A percentile compares a stretch with the other conserved stretches of the same genome.
Evolutionary conservation across 2,113 vertebrate species (phyloP).

Genomic region (Nyctibius bracteatus): DNA sequence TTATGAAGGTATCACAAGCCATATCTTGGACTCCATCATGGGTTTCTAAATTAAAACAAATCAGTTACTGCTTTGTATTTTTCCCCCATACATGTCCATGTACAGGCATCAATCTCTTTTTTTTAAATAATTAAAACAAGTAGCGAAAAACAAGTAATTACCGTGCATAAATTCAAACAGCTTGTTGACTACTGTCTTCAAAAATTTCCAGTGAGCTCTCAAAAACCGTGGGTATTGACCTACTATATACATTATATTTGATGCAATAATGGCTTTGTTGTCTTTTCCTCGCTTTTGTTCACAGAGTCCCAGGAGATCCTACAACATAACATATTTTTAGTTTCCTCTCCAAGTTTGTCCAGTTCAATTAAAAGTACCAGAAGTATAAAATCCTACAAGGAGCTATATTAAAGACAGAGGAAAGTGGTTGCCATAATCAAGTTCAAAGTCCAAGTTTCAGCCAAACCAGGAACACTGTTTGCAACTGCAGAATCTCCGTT

Average conservation of each 20-base stretch:
- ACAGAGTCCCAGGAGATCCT: slow-evolving; percentile 97
- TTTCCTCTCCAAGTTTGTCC: background rate
- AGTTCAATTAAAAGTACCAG: background rate
- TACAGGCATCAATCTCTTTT: background rate
- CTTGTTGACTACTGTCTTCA: slow-evolving; percentile 99
- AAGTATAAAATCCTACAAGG: background rate
- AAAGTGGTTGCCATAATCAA: background rate
- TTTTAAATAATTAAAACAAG: background rate
- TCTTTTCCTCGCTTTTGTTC: slow-evolving; percentile 99
- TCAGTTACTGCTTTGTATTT: background rate
- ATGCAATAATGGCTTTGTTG: slow-evolving; percentile 99
- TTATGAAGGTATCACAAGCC: slow-evolving; percentile 99
- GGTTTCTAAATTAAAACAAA: slow-evolving; percentile 82
- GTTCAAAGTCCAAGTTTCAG: background rate
- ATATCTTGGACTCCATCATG: slow-evolving; percentile 99
- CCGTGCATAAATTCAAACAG: slow-evolving; percentile 99
- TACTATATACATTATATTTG: slow-evolving; percentile 99
- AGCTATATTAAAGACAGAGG: background rate
- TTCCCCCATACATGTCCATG: accelerated
- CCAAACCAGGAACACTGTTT: background rate
- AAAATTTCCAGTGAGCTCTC: slow-evolving; percentile 98
- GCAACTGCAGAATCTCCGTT: background rate
- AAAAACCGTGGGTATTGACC: slow-evolving; percentile 97
- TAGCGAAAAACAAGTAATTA: slow-evolving; percentile 57
- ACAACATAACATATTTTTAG: background rate